Conservation (phyloP, 2,888 invertebrate genomes). For the Lampropteryx suffumata region DNA sequence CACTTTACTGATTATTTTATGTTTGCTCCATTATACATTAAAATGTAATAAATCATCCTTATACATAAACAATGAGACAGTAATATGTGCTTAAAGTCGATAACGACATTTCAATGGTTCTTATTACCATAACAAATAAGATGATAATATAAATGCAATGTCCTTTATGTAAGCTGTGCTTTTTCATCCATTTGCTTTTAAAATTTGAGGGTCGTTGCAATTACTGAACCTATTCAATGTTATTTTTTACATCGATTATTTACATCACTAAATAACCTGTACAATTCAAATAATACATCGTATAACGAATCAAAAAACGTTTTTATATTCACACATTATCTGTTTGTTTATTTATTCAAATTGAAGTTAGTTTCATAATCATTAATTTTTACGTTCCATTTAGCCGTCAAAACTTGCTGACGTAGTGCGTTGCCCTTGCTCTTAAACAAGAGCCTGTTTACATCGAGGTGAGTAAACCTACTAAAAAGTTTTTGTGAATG, state of each 20-base stretch:
- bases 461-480: background rate
- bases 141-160: background rate
- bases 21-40: background rate
- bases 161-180: background rate
- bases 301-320: background rate
- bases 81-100: constrained; percentile 3
- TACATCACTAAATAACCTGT: too few relatives aligned
- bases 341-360: background rate
- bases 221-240: background rate
- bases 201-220: constrained; percentile 1
- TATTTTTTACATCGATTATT: too few relatives aligned
- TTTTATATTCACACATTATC: too few relatives aligned
- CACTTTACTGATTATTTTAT: background rate
- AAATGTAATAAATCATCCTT: background rate
- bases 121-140: constrained; percentile 3
- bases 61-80: constrained; percentile 2
- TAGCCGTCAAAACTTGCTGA: background rate
- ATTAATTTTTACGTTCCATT: constrained; percentile 7
- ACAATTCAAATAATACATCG: background rate
- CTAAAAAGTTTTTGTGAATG: background rate
- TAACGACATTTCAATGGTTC: constrained; percentile 11
- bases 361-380: constrained; percentile 2
- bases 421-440: constrained; percentile 3
- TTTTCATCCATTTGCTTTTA: background rate
- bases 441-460: background rate